Conservation (phyloP, 1,140 invertebrate species). For the Drosophila rufa region DNA sequence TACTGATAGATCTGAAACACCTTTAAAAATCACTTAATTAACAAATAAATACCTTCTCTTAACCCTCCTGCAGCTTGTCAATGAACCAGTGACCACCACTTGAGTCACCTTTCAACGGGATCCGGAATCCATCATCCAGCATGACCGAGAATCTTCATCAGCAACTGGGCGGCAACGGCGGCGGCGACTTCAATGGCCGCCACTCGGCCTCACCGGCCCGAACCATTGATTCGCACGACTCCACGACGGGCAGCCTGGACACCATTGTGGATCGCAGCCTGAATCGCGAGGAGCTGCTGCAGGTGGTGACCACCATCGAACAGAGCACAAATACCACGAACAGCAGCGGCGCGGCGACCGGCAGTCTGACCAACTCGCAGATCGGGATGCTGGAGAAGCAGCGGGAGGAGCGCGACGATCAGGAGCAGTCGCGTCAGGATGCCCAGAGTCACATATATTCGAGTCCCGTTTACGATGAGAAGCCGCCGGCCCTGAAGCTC, state of each 20-base stretch:
- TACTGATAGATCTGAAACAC: background rate
- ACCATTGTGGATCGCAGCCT: slow-evolving; percentile 80
- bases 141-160: slow-evolving; percentile 59
- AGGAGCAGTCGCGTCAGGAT: slow-evolving; percentile 61
- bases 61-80: slow-evolving; percentile 26
- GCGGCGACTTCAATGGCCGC: slow-evolving; percentile 54
- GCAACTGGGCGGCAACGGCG: slow-evolving; percentile 2
- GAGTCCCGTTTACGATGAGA: slow-evolving; percentile 82
- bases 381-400: slow-evolving; percentile 67
- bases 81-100: slow-evolving; percentile 49
- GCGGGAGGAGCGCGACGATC: slow-evolving; percentile 20
- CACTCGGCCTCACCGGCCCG: slow-evolving; percentile 81
- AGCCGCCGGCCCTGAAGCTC: slow-evolving; percentile 65
- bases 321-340: slow-evolving; percentile 75
- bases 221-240: slow-evolving; percentile 82
- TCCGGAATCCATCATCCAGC: slow-evolving; percentile 1
- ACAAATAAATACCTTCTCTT: background rate
- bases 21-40: background rate
- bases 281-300: slow-evolving; percentile 68
- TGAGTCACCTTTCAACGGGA: background rate
- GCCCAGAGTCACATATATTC: slow-evolving; percentile 83
- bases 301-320: slow-evolving; percentile 63
- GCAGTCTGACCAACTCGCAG: slow-evolving; percentile 77
- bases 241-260: slow-evolving; percentile 79
- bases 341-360: slow-evolving; percentile 10